Percentiles rank a stretch among this genome's conserved stretches.
Conservation (phyloP, 2,797 vertebrate genomes). For the Paramormyrops hopkinsi region DNA sequence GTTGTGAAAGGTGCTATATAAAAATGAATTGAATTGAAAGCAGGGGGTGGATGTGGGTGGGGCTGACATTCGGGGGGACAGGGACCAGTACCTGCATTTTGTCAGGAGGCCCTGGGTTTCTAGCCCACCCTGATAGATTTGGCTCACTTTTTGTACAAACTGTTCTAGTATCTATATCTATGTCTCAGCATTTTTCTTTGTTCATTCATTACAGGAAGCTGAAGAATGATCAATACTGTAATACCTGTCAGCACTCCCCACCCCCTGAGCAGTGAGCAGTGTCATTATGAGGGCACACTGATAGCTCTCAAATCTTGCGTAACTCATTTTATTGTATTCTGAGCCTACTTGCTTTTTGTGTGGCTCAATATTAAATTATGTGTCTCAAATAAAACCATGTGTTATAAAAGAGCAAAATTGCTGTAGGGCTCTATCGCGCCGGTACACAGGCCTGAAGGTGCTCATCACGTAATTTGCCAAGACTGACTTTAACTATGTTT, state of each 20-base stretch:
- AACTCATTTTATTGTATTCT: neutral
- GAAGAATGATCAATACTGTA: neutral
- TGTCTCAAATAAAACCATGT: neutral
- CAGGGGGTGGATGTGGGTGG: neutral
- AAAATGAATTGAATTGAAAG: neutral
- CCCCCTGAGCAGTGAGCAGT: neutral
- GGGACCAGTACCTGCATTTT: neutral
- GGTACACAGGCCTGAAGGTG: neutral
- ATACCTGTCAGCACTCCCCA: neutral
- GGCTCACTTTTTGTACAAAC: neutral
- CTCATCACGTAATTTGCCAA: neutral
- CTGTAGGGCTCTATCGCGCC: neutral
- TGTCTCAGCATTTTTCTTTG: neutral
- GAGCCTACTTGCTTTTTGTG: neutral
- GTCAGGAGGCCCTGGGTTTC: neutral
- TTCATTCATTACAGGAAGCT: conserved; percentile 1
- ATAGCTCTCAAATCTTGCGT: neutral
- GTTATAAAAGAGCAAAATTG: neutral
- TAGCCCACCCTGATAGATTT: neutral
- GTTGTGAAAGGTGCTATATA: neutral
- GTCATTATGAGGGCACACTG: neutral
- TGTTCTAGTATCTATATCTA: neutral
- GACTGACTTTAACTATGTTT: neutral
- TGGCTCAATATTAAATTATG: neutral
- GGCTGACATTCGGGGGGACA: neutral